Percentiles rank a stretch among this genome's conserved stretches.
These are phyloP conservation scores for Athetis lepigone DNA, from an alignment of 2,888 invertebrate species.

Conservation along the genomic window DNA sequence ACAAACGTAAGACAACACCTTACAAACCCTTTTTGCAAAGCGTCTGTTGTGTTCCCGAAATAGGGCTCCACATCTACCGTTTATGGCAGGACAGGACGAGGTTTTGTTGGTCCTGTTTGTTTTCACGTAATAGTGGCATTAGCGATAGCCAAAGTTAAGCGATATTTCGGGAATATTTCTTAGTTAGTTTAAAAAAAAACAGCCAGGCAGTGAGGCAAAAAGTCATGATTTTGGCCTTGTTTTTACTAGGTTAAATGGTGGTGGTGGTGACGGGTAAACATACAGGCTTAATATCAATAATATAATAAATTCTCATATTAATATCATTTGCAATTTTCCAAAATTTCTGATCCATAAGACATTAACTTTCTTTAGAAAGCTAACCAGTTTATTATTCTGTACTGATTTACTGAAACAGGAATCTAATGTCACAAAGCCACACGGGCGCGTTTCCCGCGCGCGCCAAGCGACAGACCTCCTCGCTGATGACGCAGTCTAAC, in stretches of 20 bases:
- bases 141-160: no score
- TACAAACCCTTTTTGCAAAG: background rate
- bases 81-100: no score
- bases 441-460: slow-evolving; percentile 85
- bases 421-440: slow-evolving; percentile 88
- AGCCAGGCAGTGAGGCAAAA: background rate
- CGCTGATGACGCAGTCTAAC: slow-evolving; percentile 86
- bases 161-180: slow-evolving; percentile 21
- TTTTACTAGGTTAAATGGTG: slow-evolving; percentile 11
- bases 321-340: background rate
- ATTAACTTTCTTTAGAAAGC: background rate
- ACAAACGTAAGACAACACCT: slow-evolving; percentile 72
- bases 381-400: slow-evolving; percentile 14
- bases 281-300: background rate
- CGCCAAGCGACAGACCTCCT: slow-evolving; percentile 73
- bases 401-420: slow-evolving; percentile 75
- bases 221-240: background rate
- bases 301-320: background rate
- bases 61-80: no score
- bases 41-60: slow-evolving; percentile 3
- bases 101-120: no score
- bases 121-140: no score
- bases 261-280: slow-evolving; percentile 16
- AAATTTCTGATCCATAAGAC: background rate
- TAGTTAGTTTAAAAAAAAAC: background rate